These are phyloP conservation scores for Acanthosepion pharaonis DNA, from an alignment of 2,888 invertebrate genomes.

Conservation along the genomic window DNA sequence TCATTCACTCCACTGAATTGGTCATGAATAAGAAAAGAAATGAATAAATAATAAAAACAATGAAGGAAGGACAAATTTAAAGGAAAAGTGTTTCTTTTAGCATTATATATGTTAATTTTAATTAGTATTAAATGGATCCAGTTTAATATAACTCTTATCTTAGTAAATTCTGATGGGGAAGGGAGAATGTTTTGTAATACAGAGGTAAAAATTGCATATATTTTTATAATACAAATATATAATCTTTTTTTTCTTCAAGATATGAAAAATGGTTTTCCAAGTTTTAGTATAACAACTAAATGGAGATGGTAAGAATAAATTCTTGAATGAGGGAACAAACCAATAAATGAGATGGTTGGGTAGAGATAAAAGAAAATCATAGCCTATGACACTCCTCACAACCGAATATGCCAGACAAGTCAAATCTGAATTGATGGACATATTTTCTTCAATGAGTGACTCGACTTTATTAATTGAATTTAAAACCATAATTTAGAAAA, in stretches of 20 bases:
- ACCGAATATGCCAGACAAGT: not conserved
- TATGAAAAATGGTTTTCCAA: not conserved
- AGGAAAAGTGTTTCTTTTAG: too few species aligned
- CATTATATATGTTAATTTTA: too few species aligned
- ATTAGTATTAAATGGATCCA: too few species aligned
- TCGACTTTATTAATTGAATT: too few species aligned
- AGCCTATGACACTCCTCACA: not conserved
- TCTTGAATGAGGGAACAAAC: not conserved
- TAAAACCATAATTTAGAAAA: too few species aligned
- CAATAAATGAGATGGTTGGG: not conserved
- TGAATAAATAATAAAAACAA: not conserved
- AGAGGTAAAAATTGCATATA: too few species aligned
- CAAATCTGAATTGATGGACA: not conserved
- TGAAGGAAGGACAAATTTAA: not conserved
- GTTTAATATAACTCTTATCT: too few species aligned
- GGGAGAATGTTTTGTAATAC: too few species aligned
- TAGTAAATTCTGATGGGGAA: too few species aligned
- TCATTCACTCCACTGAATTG: not conserved
- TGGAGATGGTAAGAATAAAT: not conserved
- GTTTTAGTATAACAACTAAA: not conserved
- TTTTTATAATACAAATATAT: too few species aligned
- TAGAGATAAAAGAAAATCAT: too few species aligned
- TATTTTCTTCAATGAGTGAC: not conserved
- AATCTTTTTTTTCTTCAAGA: not conserved
- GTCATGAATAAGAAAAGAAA: not conserved